These are phyloP conservation scores for Egretta garzetta DNA, from an alignment of 2,113 vertebrate genomes.

Conservation along the genomic window DNA sequence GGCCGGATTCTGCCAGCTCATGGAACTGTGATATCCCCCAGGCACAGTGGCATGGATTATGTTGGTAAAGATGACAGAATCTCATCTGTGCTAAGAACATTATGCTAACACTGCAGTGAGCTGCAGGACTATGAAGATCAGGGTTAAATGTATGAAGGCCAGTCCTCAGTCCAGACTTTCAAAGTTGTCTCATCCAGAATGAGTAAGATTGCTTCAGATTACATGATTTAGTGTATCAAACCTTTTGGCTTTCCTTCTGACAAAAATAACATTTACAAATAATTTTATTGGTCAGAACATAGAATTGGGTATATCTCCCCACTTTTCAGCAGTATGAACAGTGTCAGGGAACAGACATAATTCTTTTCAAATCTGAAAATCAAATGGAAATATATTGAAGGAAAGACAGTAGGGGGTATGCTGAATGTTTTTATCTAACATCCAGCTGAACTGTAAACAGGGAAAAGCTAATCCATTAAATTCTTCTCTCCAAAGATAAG, in stretches of 20 bases:
- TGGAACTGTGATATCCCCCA: background rate
- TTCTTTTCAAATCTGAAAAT: background rate
- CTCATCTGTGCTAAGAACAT: background rate
- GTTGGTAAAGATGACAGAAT: background rate
- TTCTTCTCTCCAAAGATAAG: background rate
- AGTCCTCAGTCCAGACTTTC: background rate
- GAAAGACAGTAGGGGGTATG: background rate
- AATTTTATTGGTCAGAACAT: background rate
- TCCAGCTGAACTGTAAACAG: background rate
- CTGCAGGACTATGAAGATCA: background rate
- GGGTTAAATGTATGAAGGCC: background rate
- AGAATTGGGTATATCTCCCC: background rate
- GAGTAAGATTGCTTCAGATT: background rate
- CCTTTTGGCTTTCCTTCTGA: background rate
- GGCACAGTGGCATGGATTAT: background rate
- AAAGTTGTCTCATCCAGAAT: background rate
- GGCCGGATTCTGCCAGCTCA: background rate
- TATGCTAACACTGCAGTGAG: background rate
- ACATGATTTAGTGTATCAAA: background rate
- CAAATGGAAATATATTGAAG: background rate
- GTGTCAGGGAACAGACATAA: background rate
- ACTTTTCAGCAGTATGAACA: background rate
- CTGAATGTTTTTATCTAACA: background rate
- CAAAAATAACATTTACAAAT: background rate
- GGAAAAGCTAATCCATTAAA: background rate